These are phyloP conservation scores for Andrena dorsata DNA, from an alignment of 2,888 invertebrate genomes.

Conservation along the genomic window DNA sequence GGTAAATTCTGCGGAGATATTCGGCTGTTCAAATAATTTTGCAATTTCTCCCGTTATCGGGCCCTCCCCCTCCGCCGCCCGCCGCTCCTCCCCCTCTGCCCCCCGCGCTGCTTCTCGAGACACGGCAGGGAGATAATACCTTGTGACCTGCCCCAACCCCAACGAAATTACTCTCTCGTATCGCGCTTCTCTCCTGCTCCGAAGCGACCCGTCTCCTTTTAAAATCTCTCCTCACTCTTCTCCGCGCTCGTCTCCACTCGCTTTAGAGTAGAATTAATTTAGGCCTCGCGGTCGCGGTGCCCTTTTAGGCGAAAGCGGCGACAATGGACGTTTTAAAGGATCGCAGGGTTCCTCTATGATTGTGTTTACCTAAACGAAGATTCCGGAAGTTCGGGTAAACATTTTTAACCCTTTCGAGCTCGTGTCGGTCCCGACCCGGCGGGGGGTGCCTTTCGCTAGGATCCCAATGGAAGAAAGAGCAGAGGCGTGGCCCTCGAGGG, in stretches of 20 bases:
- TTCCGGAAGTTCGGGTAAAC: slow-evolving; percentile 23
- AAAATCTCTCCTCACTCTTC: not conserved
- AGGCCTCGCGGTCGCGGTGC: too few species aligned
- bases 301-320: not conserved
- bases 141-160: slow-evolving; percentile 82
- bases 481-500: slow-evolving; percentile 34
- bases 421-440: not conserved
- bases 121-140: slow-evolving; percentile 60
- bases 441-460: slow-evolving; percentile 9
- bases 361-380: not conserved
- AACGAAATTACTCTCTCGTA: slow-evolving; percentile 73
- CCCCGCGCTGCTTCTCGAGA: not conserved
- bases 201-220: slow-evolving; percentile 9
- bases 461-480: not conserved
- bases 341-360: not conserved
- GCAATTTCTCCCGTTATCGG: slow-evolving; percentile 62
- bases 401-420: slow-evolving; percentile 50
- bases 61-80: not conserved
- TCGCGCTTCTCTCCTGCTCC: slow-evolving; percentile 26
- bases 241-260: too few species aligned
- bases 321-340: not conserved
- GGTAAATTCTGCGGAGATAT: slow-evolving; percentile 51
- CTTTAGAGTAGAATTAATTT: too few species aligned
- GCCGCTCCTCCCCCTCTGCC: not conserved
- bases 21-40: slow-evolving; percentile 56